Percentiles rank a stretch among this genome's conserved stretches.
These are phyloP conservation scores for Poeciliopsis occidentalis DNA, from an alignment of 2,113 vertebrate genomes.

Conservation along the genomic window DNA sequence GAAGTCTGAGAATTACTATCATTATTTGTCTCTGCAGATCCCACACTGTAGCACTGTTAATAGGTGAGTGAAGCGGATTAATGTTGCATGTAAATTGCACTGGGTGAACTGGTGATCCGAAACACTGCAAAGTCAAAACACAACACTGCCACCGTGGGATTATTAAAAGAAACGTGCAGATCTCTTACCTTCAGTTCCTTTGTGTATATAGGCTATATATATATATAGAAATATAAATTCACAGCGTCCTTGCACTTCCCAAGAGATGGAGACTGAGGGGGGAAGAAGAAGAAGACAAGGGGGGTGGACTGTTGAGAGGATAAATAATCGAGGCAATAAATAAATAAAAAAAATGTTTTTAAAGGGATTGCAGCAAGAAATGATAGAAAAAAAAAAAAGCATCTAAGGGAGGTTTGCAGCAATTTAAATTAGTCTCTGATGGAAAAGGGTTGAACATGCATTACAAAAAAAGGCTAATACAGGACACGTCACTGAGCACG, in stretches of 20 bases:
- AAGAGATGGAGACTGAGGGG: constrained; percentile 51
- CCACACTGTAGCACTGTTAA: constrained; percentile 20
- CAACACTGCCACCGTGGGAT: constrained; percentile 14
- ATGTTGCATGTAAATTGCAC: constrained; percentile 48
- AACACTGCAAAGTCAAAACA: constrained; percentile 41
- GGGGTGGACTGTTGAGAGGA: constrained; percentile 44
- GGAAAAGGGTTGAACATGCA: constrained; percentile 53
- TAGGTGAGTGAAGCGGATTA: constrained; percentile 63
- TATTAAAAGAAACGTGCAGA: constrained; percentile 26
- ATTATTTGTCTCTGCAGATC: constrained; percentile 17
- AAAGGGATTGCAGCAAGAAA: constrained; percentile 13
- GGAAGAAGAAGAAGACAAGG: constrained; percentile 25
- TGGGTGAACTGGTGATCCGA: constrained; percentile 28
- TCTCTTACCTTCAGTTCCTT: constrained; percentile 76
- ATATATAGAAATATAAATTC: constrained; percentile 27
- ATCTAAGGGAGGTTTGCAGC: constrained; percentile 10
- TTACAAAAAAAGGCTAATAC: constrained; percentile 53
- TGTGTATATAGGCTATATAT: neutral
- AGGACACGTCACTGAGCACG: constrained; percentile 77
- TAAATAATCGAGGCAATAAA: constrained; percentile 51
- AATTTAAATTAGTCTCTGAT: constrained; percentile 46
- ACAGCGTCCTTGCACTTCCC: constrained; percentile 68
- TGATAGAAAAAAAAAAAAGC: constrained; percentile 8
- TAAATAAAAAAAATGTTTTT: constrained; percentile 42
- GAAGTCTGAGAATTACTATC: constrained; percentile 28